A percentile compares a stretch with the other conserved stretches of the same genome.
These are phyloP conservation scores for Melanotaenia trifasciata DNA, from an alignment of 2,797 vertebrate species.

Conservation along the genomic window DNA sequence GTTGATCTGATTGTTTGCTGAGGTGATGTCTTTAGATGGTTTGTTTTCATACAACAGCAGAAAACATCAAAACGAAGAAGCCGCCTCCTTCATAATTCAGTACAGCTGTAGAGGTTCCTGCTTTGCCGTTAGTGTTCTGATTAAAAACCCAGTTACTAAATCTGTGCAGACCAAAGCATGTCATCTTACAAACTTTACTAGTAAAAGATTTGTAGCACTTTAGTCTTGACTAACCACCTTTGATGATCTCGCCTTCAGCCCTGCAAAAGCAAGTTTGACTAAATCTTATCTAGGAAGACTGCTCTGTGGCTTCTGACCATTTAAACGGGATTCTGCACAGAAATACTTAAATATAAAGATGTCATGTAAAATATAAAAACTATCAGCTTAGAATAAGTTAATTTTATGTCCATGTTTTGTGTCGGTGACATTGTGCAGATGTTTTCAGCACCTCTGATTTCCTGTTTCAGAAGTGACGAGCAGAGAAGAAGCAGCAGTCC, in stretches of 20 bases:
- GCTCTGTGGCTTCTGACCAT: background rate
- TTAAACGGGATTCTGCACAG: background rate
- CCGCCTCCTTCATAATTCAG: too few relatives aligned
- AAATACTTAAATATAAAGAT: background rate
- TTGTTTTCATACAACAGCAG: background rate
- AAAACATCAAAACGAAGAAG: background rate
- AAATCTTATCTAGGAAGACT: background rate
- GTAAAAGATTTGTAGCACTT: background rate
- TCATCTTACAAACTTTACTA: background rate
- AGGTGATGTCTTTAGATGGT: background rate
- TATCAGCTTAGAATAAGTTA: background rate
- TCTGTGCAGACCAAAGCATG: background rate
- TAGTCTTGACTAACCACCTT: background rate
- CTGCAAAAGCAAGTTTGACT: background rate
- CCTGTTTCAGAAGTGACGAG: slow-evolving; percentile 85
- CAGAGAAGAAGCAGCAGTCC: slow-evolving; percentile 85
- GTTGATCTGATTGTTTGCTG: background rate
- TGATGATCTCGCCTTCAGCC: background rate
- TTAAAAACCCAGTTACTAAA: background rate
- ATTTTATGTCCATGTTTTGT: background rate
- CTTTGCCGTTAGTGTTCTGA: background rate
- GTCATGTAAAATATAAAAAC: background rate
- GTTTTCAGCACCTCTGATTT: background rate
- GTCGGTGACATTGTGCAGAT: background rate
- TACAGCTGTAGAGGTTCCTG: background rate